Evolutionary conservation across 2,797 vertebrate species (phyloP).

Genomic region (Chiloscyllium punctatum): DNA sequence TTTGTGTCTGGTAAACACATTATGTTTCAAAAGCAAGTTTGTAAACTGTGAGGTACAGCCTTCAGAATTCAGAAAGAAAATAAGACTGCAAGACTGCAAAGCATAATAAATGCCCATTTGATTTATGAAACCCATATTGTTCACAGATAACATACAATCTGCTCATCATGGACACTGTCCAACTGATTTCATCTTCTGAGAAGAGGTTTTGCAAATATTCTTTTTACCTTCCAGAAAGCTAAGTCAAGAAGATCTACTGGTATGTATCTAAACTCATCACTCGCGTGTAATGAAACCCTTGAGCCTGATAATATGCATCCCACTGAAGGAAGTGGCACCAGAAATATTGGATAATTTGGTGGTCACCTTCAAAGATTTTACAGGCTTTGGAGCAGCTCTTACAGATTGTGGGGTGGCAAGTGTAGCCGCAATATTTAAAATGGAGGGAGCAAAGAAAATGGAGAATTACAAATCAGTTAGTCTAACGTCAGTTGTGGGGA

Average conservation of each 20-base stretch:
- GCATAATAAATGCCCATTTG: neutral
- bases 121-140: neutral
- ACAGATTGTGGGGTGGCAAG: too few relatives aligned
- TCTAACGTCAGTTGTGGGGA: too few relatives aligned
- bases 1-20: neutral
- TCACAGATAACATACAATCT: neutral
- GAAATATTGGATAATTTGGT: too few relatives aligned
- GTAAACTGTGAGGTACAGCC: neutral
- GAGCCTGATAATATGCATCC: too few relatives aligned
- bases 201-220: neutral
- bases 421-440: too few relatives aligned
- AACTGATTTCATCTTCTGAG: conserved; percentile 4
- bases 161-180: neutral
- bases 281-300: neutral
- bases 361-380: too few relatives aligned
- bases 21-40: neutral
- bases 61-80: neutral
- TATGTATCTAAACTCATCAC: neutral
- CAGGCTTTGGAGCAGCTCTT: too few relatives aligned
- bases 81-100: neutral
- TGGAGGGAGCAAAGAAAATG: too few relatives aligned
- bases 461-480: too few relatives aligned
- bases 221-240: neutral
- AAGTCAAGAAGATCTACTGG: neutral
- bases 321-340: too few relatives aligned